Percentiles rank a stretch among this genome's conserved stretches.
Evolutionary conservation across 2,113 vertebrate genomes (phyloP).

Genomic region (Cyprinus carpio): DNA sequence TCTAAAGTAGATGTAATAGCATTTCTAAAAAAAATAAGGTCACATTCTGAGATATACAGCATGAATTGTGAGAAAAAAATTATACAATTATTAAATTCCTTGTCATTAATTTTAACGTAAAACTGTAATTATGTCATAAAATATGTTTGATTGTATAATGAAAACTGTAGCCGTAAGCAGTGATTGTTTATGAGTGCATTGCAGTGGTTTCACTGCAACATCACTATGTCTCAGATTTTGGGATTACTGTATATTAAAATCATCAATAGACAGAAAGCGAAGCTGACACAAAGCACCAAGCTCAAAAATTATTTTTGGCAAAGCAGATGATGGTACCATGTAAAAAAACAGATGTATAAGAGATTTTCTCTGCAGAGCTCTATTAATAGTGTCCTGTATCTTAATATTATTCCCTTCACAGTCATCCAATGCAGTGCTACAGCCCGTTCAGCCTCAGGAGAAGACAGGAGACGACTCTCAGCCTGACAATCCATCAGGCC

Average conservation of each 20-base stretch:
- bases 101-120: background rate
- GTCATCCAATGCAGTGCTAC: slow-evolving; percentile 62
- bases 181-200: background rate
- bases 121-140: no score
- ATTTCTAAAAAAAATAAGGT: background rate
- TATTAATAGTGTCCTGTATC: slow-evolving; percentile 3
- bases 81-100: no score
- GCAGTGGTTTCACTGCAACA: background rate
- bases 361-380: background rate
- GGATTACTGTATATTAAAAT: background rate
- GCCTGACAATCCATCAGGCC: slow-evolving; percentile 11
- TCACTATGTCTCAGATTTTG: background rate
- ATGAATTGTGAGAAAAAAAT: no score
- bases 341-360: background rate
- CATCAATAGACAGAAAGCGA: background rate
- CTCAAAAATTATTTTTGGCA: background rate
- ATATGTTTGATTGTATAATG: background rate
- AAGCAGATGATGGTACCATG: background rate
- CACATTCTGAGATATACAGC: background rate
- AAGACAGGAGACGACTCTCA: slow-evolving; percentile 44
- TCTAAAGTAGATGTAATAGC: background rate
- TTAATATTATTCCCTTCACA: slow-evolving; percentile 40
- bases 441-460: slow-evolving; percentile 61
- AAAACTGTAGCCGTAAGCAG: slow-evolving; percentile 4
- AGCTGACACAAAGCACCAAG: background rate